Conservation (phyloP, 2,113 vertebrate species). For the Menidia beryllina region DNA sequence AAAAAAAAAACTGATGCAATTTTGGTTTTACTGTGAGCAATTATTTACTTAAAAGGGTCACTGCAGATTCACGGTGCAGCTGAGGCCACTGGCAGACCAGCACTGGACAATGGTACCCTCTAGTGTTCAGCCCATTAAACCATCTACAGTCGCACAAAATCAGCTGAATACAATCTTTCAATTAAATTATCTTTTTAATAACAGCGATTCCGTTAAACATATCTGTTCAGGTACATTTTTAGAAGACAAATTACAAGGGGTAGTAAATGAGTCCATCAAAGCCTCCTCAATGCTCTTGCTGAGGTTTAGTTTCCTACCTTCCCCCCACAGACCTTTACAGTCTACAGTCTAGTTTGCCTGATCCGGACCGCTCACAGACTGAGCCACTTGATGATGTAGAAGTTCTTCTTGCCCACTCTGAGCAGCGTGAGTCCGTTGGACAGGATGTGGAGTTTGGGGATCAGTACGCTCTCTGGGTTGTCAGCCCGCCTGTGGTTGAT, state of each 20-base stretch:
- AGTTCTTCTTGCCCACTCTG: constrained; percentile 93
- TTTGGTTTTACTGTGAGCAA: constrained; percentile 41
- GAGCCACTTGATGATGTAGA: constrained; percentile 95
- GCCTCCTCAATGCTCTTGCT: constrained; percentile 17
- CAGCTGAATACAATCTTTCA: constrained; percentile 14
- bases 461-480: constrained; percentile 89
- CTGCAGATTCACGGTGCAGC: constrained; percentile 32
- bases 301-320: constrained; percentile 50
- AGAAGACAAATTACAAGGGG: not conserved
- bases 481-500: constrained; percentile 88
- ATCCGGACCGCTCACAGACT: constrained; percentile 65
- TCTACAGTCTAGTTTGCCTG: not conserved
- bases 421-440: constrained; percentile 92
- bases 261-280: constrained; percentile 18
- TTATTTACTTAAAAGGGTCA: constrained; percentile 58
- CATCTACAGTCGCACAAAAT: constrained; percentile 1
- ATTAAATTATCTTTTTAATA: constrained; percentile 64
- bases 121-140: constrained; percentile 34
- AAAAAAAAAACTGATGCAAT: constrained; percentile 58
- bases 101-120: constrained; percentile 51
- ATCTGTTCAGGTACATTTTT: constrained; percentile 54
- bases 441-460: constrained; percentile 90
- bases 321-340: constrained; percentile 18
- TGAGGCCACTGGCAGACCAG: not conserved
- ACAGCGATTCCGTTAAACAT: constrained; percentile 23